Base-by-base conservation (phyloP, 2,797 vertebrate genomes). In the Onychomys torridus region DNA sequence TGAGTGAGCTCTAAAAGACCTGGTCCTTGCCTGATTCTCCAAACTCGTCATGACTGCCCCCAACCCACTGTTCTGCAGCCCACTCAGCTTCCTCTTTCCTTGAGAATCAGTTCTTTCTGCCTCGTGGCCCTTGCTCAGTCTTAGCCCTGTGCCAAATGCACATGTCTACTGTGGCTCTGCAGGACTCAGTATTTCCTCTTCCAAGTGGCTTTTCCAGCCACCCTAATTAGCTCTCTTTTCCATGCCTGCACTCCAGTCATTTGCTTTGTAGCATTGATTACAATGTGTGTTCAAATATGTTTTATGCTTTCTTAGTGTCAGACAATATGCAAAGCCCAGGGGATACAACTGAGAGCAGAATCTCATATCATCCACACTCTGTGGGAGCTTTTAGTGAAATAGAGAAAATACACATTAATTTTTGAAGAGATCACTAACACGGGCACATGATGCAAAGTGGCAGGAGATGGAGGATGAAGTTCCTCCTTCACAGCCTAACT, bases 311-410 rank as follows among this genome's bases (percentile, higher is more conserved):
- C 67, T 86, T 82, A 27, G 63, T 75, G 16, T 73, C 87, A 86
- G 79, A 40, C 46, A 93, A n/a, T 67, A 78, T 23, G n/a, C 78
- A 40, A 61, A 57, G n/a, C 75, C 69, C 52, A 77, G 19, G 67
- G 67, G 71, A 91, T 23, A 55, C 19, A 82, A 23, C n/a, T 77
- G 84, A 69, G 49, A 86, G 77, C 14, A 71, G 77, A 92, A 81
- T 61, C 46, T 73, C 40, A 91, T 27, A 29, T 6, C 85, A 43
- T 25, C 34, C 29, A 55, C 55, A 43, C 76, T 93, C 67, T 78
- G 67, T 52, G 21, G 71, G 88, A 93, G 77, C n/a, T 93, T 93
- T 90, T 57, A 79, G 57, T 52, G 57, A 73, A 40, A 90, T 21
- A 32, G 19, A 83, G n/a, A 79, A 83, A 78, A 71, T 23, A 25